Percentiles rank a stretch among this genome's conserved stretches.
Evolutionary conservation across 2,113 vertebrate species (phyloP).

Genomic region (Ranitomeya imitator): DNA sequence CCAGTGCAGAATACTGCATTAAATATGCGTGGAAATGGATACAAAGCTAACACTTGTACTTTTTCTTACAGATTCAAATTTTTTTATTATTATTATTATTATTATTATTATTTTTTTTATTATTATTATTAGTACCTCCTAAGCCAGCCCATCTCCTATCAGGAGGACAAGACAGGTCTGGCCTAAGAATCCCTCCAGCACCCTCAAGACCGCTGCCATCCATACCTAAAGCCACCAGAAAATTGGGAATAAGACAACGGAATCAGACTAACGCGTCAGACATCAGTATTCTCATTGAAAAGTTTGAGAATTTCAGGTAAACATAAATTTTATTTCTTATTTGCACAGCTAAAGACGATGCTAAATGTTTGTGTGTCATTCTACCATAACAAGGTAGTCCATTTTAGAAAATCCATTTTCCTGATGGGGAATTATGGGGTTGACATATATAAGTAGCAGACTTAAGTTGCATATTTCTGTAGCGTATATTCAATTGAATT

Average conservation of each 20-base stretch:
- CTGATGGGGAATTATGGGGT: no score
- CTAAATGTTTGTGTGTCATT: neutral
- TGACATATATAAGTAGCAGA: no score
- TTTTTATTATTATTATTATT: neutral
- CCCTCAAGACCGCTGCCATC: conserved; percentile 78
- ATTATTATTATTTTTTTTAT: neutral
- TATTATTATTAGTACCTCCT: conserved; percentile 80
- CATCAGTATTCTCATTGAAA: conserved; percentile 79
- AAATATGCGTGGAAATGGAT: neutral
- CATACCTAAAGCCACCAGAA: conserved; percentile 70
- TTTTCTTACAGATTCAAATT: neutral
- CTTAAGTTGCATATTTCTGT: no score
- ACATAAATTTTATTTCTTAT: conserved; percentile 9
- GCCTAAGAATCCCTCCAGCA: conserved; percentile 76
- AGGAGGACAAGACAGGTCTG: conserved; percentile 76
- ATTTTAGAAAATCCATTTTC: no score
- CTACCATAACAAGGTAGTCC: neutral
- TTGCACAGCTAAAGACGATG: neutral
- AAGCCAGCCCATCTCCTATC: conserved; percentile 81
- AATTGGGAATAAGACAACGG: conserved; percentile 61
- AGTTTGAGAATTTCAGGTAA: conserved; percentile 83
- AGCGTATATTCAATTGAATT: no score
- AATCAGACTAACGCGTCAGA: conserved; percentile 69
- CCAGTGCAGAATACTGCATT: neutral
- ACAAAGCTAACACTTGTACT: neutral